Evolutionary conservation across 2,888 invertebrate genomes (phyloP), one percentile per base, ranked within the genome.

Genomic region (Piscicola geometra): DNA sequence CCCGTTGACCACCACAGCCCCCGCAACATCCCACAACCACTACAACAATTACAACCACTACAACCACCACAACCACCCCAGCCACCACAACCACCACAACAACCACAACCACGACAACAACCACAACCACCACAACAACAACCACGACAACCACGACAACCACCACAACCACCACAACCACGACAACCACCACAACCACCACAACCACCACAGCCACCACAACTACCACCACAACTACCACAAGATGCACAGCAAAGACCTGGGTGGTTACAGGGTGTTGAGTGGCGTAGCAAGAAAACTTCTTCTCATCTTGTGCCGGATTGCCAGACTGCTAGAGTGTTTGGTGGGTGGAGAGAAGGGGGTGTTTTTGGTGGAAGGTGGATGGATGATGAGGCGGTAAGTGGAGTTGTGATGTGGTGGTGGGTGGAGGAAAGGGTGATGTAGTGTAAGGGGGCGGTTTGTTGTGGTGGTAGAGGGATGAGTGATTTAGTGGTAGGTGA

Each of bases 271-370:
- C 71, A 71, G 30, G 5, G 41, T 50, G 83, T 89, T 98, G 80
- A 93, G 93, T 30, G 92, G 93, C 1, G 89, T 96, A 66, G 93
- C 97, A 81, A 95, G 94, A 82, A 92, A 95, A 83, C 88, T 99
- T 74, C 88, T 96, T 72, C 88, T 99, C 80, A 94, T 98, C 78
- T 95, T 99, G 86, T 95, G 97, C 52, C 89, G 99, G 67, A 97
- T 98, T 35, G 98, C 98, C 0, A 89, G 98, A 1, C 88, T 99
- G 71, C 88, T 99, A 30, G 99, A 99, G 87, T 99, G 99, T 84
- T 88, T 99, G 79, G 87, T 87, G 79, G 82, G 86, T 78, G 9
- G 41, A 15, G 5, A 15, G n/a, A n/a, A n/a, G n/a, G n/a, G 41
- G 32, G 28, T 32, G n/a, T 50, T 2, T 71, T 12, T 47, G 32